Conservation (phyloP, 2,888 invertebrate species). For the Pinctada fucata region DNA sequence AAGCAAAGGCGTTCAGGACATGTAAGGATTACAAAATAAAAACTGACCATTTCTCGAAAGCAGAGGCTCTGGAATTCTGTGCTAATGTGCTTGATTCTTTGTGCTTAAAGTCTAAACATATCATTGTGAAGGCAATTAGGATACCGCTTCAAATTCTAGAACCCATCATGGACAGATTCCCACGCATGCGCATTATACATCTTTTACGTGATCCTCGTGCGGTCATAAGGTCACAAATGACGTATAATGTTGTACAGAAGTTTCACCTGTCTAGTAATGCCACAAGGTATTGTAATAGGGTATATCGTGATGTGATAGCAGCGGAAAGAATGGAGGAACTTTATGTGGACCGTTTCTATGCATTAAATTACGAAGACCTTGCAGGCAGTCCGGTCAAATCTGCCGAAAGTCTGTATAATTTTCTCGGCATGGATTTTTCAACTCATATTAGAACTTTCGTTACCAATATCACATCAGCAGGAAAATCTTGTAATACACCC, state of each 20-base stretch:
- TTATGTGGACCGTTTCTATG: constrained; percentile 21
- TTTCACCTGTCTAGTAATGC: constrained; percentile 19
- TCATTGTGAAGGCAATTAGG: constrained; percentile 29
- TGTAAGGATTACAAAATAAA: constrained; percentile 7
- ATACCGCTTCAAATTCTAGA: constrained; percentile 33
- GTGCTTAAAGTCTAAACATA: constrained; percentile 29
- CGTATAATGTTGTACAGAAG: constrained; percentile 13
- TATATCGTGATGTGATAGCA: constrained; percentile 29
- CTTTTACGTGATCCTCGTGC: constrained; percentile 36
- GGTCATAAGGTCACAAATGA: constrained; percentile 25
- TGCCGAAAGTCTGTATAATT: constrained; percentile 29
- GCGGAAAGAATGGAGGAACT: constrained; percentile 7
- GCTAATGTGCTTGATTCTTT: constrained; percentile 1
- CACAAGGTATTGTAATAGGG: constrained; percentile 30
- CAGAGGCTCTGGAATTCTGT: constrained; percentile 2
- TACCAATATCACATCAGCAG: constrained; percentile 1
- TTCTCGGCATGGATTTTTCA: constrained; percentile 28
- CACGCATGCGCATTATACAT: constrained; percentile 28
- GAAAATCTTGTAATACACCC: not conserved
- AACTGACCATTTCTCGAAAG: not conserved
- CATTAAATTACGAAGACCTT: constrained; percentile 35
- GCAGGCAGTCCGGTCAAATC: constrained; percentile 15
- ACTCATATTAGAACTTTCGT: not conserved
- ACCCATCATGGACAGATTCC: constrained; percentile 20
- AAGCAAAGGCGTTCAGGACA: constrained; percentile 21